These are phyloP conservation scores for Protaetia brevitarsis DNA, from an alignment of 1,140 invertebrate species.

Conservation along the genomic window DNA sequence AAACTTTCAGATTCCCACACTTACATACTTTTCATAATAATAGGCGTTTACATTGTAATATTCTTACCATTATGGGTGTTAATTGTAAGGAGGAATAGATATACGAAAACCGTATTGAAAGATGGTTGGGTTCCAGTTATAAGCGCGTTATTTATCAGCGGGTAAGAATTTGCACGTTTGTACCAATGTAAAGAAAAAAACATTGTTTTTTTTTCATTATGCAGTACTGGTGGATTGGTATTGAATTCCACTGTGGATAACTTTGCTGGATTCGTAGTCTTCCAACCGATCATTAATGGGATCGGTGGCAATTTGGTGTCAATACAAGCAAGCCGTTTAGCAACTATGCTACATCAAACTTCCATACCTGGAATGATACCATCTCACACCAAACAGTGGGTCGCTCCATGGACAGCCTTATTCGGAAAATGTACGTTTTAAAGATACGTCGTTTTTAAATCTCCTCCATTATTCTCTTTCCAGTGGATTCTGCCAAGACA, in stretches of 20 bases:
- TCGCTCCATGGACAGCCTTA: slow-evolving; percentile 77
- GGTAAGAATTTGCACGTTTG: slow-evolving; percentile 55
- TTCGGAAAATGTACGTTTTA: slow-evolving; percentile 71
- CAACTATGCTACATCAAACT: slow-evolving; percentile 85
- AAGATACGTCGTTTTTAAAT: neutral
- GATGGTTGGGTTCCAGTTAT: slow-evolving; percentile 85
- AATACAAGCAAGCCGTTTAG: slow-evolving; percentile 92
- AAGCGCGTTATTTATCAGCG: slow-evolving; percentile 81
- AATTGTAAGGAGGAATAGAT: slow-evolving; percentile 73
- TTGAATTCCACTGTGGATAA: slow-evolving; percentile 72
- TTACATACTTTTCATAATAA: slow-evolving; percentile 65
- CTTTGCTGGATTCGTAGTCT: slow-evolving; percentile 80
- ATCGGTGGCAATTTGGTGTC: slow-evolving; percentile 97
- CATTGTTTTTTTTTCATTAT: slow-evolving; percentile 14
- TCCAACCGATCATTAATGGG: slow-evolving; percentile 90
- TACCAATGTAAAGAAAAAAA: slow-evolving; percentile 1
- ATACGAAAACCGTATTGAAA: slow-evolving; percentile 73
- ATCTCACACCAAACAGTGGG: slow-evolving; percentile 66
- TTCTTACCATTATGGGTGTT: slow-evolving; percentile 77
- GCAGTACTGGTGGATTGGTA: slow-evolving; percentile 74
- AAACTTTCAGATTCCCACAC: slow-evolving; percentile 53
- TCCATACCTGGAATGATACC: slow-evolving; percentile 75
- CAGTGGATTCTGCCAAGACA: slow-evolving; percentile 69
- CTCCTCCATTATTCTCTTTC: slow-evolving; percentile 35
- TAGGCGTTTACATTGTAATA: slow-evolving; percentile 61